Evolutionary conservation across 2,888 invertebrate species (phyloP), one percentile per base, ranked within the genome.

Genomic region (Tetragonisca angustula): DNA sequence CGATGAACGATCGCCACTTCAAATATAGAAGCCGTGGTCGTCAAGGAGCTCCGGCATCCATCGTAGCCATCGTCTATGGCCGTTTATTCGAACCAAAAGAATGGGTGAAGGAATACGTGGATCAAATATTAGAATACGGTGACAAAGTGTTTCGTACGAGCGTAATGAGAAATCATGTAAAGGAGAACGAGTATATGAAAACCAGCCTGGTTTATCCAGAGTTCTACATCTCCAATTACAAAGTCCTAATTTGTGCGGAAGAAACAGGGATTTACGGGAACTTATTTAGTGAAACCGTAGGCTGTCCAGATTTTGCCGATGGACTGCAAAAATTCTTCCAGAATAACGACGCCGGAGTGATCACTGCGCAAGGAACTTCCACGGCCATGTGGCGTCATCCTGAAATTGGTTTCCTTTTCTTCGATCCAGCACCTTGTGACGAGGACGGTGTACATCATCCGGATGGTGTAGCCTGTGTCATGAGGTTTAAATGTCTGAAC

Each of bases 341-440:
- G 13, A 91, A 92, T 0, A 92, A 91, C 61, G 94, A 95, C 15
- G 86, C 90, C 52, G 96, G 95, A 0, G 95, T 97, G 9, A 92
- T 97, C 50, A 96, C 96, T 0, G 95, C 96, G 0, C 95, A 96
- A 6, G 95, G 95, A 0, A 94, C 94, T 0, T 96, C 96, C 0
- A 92, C 95, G 0, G 96, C 95, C 0, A 93, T 97, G 4, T 96
- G 96, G 96, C 95, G 94, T 76, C 93, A 95, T 0, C 79, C 74
- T 0, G 95, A 95, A 0, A 91, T 94, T 4, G 95, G 94, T 69
- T 95, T 94, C 81, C 96, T 95, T 86, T 95, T 96, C 90, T 96
- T 96, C 72, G 96, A 97, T 87, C 96, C 96, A 0, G 96, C 96
- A 32, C 95, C 95, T 0, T 95, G 96, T 75, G 95, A 96, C 86